Base-by-base conservation (phyloP, 2,888 invertebrate genomes). In the Rhodophaea formosa region DNA sequence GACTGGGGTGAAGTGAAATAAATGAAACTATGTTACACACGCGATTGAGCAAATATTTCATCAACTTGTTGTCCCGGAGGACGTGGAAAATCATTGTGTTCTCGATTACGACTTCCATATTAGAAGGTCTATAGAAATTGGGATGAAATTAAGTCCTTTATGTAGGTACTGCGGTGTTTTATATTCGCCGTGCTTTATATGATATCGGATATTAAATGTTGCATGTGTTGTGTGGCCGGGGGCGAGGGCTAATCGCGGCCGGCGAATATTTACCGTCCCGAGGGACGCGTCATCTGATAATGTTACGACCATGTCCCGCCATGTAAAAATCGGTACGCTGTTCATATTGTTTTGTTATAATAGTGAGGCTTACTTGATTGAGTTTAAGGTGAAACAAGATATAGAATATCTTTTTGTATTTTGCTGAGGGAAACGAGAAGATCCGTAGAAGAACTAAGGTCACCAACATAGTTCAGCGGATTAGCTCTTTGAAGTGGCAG, bases 11-110 rank as follows among this genome's bases (percentile, higher is more conserved):
- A 87, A 88, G 85, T 84, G 86, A 84, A 88, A 88, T 88, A 87
- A 88, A 88, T 88, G 88, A 86, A 88, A 88, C 85, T 85, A 84
- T 83, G 83, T 84, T 86, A 83, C 79, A 88, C 90, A 83, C 82
- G 79, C 84, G 82, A 88, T 84, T 88, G 86, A 85, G 73, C 87
- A 88, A 88, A 89, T 88, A 86, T 87, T 88, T 88, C 86, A 88
- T 88, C 86, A 86, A 88, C 84, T 88, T 85, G 86, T 88, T 86
- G 84, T 85, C 85, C 78, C 80, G 69, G 70, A 83, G 80, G 82
- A 84, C 75, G 74, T 68, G 72, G 72, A 76, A 78, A 83, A 82
- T 80, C 79, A 81, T 84, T 82, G 76, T 77, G 69, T 68, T 74
- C 68, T 67, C 71, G 74, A 79, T 80, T 75, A 74, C 70, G 73